Percentiles rank a stretch among this genome's conserved stretches.
Evolutionary conservation across 2,888 invertebrate genomes (phyloP).

Genomic region (Embidobia sp.): DNA sequence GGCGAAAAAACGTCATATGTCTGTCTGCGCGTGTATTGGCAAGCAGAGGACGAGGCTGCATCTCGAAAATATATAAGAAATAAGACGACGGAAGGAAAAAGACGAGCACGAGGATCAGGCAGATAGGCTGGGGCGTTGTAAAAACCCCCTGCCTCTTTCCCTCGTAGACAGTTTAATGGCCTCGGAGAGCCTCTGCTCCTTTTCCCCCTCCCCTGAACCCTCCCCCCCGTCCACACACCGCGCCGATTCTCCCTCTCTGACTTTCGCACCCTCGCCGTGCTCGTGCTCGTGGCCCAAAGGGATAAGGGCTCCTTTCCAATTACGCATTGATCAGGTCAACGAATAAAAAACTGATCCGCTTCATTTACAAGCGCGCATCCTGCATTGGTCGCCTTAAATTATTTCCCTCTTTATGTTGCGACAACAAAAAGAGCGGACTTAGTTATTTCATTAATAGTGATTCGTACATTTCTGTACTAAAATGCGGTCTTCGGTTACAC

Average conservation of each 20-base stretch:
- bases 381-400: too few relatives aligned
- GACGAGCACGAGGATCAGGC: conserved; percentile 49
- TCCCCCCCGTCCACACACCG: not conserved
- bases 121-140: conserved; percentile 72
- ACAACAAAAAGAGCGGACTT: too few relatives aligned
- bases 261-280: not conserved
- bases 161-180: conserved; percentile 79
- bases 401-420: too few relatives aligned
- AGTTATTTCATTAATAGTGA: too few relatives aligned
- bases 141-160: conserved; percentile 73
- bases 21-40: conserved; percentile 8
- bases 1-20: conserved; percentile 36
- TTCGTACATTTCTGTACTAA: too few relatives aligned
- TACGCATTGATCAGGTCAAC: conserved; percentile 40
- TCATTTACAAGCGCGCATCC: not conserved
- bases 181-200: conserved; percentile 75
- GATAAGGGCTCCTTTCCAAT: conserved; percentile 74
- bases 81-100: conserved; percentile 52
- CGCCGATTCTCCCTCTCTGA: not conserved
- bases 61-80: conserved; percentile 67
- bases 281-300: conserved; percentile 69
- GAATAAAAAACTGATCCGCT: conserved; percentile 21
- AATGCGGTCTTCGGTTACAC: too few relatives aligned
- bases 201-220: not conserved
- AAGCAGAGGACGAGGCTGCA: too few relatives aligned